A percentile compares a stretch with the other conserved stretches of the same genome.
These are phyloP conservation scores for Caenorhabditis uteleia DNA, from an alignment of 2,888 invertebrate species.

Conservation along the genomic window DNA sequence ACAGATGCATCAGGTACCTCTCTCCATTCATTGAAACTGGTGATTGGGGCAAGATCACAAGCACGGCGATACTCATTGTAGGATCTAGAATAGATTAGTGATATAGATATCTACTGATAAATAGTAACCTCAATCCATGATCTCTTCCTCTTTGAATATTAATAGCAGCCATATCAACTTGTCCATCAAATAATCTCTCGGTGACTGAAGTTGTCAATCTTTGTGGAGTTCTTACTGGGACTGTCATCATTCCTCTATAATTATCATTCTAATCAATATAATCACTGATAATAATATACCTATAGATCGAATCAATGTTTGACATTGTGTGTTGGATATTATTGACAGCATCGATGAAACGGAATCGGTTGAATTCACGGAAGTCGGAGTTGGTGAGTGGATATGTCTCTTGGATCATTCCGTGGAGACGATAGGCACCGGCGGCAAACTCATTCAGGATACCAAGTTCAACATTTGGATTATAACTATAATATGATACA, in stretches of 20 bases:
- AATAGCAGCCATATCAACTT: conserved; percentile 85
- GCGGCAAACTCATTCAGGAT: conserved; percentile 95
- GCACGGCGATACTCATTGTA: conserved; percentile 86
- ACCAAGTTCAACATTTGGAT: conserved; percentile 82
- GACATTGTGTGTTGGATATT: conserved; percentile 27
- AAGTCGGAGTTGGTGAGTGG: conserved; percentile 56
- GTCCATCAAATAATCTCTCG: conserved; percentile 56
- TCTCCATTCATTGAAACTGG: conserved; percentile 50
- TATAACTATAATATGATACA: conserved; percentile 74
- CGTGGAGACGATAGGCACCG: conserved; percentile 89
- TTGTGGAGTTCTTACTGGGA: conserved; percentile 80
- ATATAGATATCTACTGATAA: no score
- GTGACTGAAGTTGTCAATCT: conserved; percentile 83
- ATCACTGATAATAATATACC: conserved; percentile 14
- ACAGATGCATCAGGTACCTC: conserved; percentile 62
- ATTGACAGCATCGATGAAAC: conserved; percentile 52
- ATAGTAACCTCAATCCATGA: conserved; percentile 82
- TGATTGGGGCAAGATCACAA: conserved; percentile 83
- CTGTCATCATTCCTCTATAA: conserved; percentile 85
- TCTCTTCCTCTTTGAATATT: conserved; percentile 81
- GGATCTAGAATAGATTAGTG: conserved; percentile 19
- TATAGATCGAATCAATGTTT: conserved; percentile 43
- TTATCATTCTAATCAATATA: conserved; percentile 70
- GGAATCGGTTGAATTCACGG: conserved; percentile 48
- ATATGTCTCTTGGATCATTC: conserved; percentile 80